phyloP scores from a whole-genome alignment of 1,140 invertebrate genomes.

The Hylaeus anthracinus region DNA sequence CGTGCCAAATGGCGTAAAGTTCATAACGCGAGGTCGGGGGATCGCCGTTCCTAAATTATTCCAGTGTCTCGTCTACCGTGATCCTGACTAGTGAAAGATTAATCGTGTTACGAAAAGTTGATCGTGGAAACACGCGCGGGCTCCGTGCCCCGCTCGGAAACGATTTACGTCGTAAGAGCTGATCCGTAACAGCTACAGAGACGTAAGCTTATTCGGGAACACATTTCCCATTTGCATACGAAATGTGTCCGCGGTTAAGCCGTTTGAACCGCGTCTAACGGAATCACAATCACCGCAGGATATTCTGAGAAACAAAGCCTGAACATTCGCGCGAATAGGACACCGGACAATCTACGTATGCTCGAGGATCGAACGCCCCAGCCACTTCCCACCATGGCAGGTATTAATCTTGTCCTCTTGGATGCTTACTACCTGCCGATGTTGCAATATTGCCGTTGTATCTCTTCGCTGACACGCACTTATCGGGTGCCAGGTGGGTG shows the following conservation, averaged over 20 bases:
- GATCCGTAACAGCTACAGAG: conserved; percentile 65
- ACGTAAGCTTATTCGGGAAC: conserved; percentile 65
- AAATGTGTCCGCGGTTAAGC: conserved; percentile 65
- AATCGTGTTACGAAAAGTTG: conserved; percentile 56
- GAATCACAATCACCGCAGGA: conserved; percentile 62
- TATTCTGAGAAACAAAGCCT: conserved; percentile 58
- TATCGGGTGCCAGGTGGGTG: conserved; percentile 14
- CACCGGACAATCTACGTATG: neutral
- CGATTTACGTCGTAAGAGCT: conserved; percentile 62
- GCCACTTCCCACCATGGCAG: neutral
- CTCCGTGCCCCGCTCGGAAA: conserved; percentile 24
- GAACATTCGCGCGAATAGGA: conserved; percentile 4
- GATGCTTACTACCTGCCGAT: conserved; percentile 9
- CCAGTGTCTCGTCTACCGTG: neutral
- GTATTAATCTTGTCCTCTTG: conserved; percentile 15
- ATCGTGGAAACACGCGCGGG: conserved; percentile 28
- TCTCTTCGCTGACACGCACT: conserved; percentile 13
- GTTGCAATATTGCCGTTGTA: conserved; percentile 15
- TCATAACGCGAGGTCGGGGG: neutral
- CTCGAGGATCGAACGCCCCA: neutral
- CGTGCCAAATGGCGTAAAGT: neutral
- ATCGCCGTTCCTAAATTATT: conserved; percentile 15
- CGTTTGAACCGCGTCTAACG: conserved; percentile 62
- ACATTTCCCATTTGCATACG: conserved; percentile 68
- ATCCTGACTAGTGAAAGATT: conserved; percentile 34